Evolutionary conservation across 2,797 vertebrate genomes (phyloP).

Genomic region (Benthosema pterotum): DNA sequence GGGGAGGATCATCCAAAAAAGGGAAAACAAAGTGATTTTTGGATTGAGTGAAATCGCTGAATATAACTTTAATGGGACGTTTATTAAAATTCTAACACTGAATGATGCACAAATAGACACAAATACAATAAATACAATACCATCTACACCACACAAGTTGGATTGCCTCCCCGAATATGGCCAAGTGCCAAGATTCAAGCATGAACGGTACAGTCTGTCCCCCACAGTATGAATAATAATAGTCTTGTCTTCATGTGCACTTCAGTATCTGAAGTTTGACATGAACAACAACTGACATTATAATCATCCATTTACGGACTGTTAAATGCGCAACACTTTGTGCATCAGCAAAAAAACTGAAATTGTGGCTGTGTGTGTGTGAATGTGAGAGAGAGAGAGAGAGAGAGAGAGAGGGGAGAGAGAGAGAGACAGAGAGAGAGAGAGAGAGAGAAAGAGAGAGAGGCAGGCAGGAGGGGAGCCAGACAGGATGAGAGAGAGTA

Average conservation of each 20-base stretch:
- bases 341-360: no score
- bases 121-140: no score
- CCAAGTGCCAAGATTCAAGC: neutral
- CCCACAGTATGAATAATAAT: no score
- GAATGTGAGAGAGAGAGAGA: conserved; percentile 1
- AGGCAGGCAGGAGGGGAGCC: conserved; percentile 14
- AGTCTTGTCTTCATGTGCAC: neutral
- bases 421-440: neutral
- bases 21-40: no score
- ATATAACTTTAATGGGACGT: no score
- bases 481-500: conserved; percentile 6
- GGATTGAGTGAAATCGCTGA: no score
- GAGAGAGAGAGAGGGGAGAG: neutral
- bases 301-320: neutral
- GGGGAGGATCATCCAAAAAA: no score
- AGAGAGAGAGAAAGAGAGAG: conserved; percentile 5
- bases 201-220: no score
- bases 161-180: neutral
- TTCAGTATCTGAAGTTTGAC: neutral
- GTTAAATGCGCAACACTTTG: neutral
- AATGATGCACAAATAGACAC: no score
- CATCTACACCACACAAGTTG: neutral
- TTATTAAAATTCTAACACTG: no score
- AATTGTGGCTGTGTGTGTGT: neutral
- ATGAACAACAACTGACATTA: neutral